Evolutionary conservation across 2,113 vertebrate genomes (phyloP), one percentile per base, ranked within the genome.

Genomic region (Cyprinus carpio): DNA sequence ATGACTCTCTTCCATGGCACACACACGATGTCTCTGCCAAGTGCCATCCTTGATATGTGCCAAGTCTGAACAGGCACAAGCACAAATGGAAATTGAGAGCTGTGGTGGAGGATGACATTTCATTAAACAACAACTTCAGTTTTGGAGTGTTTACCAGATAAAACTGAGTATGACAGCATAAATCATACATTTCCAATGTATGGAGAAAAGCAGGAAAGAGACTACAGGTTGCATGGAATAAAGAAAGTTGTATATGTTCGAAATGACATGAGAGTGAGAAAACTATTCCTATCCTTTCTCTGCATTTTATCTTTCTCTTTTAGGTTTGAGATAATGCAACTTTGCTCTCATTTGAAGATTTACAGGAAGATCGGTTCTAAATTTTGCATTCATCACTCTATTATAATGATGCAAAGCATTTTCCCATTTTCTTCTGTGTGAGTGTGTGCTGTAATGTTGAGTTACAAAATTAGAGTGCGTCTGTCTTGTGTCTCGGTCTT

Each of bases 361-460:
- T 81, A 43, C 58, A 20, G 58, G 78, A 46, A 64, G 37, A 20
- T 46, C 58, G 6, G 7, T 27, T 15, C 15, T 9, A 81, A 46
- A 81, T 46, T 25, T 29, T 9, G 60, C 25, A 40, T 40, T 81
- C 37, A 29, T 65, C n/a, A 11, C 78, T 64, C 78, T 65, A 43
- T 62, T 46, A 65, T 18, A 62, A 43, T n/a, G 20, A 65, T 46
- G 10, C 60, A 25, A 81, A 65, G 78, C n/a, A 25, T 81, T 64
- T 43, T 81, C 7, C 37, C 78, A 9, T 46, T 65, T 43, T n/a
- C 23, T 2, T 80, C 37, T 27, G 77, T 79, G 72, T 77, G 75
- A 81, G 65, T 40, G 79, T 4, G 64, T 82, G 25, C 25, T 29
- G 9, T 51, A 67, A 81, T 64, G 78, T 51, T 16, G 64, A 69